phyloP scores from a whole-genome alignment of 2,888 invertebrate species.

The Clusia tigrina region DNA sequence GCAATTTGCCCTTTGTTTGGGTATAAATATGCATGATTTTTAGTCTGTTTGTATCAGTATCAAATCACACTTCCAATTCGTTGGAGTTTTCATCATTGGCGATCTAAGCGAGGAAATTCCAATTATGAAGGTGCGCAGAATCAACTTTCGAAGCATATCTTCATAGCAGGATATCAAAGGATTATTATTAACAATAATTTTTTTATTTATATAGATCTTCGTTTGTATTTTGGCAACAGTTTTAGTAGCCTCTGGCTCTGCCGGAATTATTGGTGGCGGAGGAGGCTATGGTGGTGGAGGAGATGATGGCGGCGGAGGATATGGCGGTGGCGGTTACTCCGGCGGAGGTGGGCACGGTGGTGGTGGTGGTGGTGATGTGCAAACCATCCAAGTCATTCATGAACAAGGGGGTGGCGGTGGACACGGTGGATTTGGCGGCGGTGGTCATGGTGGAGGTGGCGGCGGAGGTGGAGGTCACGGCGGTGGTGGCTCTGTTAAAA shows the following conservation, averaged over 20 bases:
- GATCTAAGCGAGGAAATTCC: constrained; percentile 52
- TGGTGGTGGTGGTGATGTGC: constrained; percentile 7
- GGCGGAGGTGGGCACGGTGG: constrained; percentile 18
- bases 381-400: constrained; percentile 20
- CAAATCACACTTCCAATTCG: constrained; percentile 32
- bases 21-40: constrained; percentile 30
- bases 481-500: constrained; percentile 28
- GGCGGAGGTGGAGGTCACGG: constrained; percentile 20
- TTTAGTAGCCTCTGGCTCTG: constrained; percentile 45
- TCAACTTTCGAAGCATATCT: background rate
- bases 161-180: background rate
- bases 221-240: constrained; percentile 48
- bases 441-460: constrained; percentile 19
- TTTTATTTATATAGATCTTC: constrained; percentile 37
- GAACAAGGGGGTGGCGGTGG: constrained; percentile 16
- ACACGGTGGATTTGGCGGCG: constrained; percentile 18
- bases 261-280: constrained; percentile 44
- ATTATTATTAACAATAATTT: background rate
- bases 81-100: constrained; percentile 47
- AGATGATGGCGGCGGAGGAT: constrained; percentile 36
- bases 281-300: constrained; percentile 39
- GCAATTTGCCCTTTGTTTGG: constrained; percentile 27
- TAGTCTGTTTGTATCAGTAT: constrained; percentile 27
- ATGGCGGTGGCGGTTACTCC: constrained; percentile 19
- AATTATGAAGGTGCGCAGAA: constrained; percentile 43